These are phyloP conservation scores for Tortricodes alternella DNA, from an alignment of 2,888 invertebrate species.

Conservation along the genomic window DNA sequence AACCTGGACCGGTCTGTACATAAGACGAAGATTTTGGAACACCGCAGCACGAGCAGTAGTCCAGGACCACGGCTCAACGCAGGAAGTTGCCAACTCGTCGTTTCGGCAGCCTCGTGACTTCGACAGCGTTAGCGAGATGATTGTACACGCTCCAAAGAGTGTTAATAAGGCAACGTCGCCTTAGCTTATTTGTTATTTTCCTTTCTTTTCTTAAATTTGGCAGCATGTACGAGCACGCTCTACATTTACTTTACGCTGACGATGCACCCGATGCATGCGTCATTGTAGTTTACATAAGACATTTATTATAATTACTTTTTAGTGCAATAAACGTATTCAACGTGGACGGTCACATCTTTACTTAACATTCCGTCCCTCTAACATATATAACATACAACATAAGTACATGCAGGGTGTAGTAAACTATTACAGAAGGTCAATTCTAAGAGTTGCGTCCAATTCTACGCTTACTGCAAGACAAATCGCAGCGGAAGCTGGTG, in stretches of 20 bases:
- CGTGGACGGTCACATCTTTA: neutral
- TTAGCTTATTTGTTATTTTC: neutral
- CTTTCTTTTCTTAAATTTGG: neutral
- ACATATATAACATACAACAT: neutral
- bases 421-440: neutral
- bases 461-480: too few species aligned
- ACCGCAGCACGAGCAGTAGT: neutral
- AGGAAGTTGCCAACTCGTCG: neutral
- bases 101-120: neutral
- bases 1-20: neutral
- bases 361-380: neutral
- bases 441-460: too few species aligned
- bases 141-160: neutral
- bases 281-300: neutral
- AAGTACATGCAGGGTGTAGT: neutral
- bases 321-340: neutral
- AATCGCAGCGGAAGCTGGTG: too few species aligned
- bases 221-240: too few species aligned
- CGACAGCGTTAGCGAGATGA: neutral
- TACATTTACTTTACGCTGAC: too few species aligned
- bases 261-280: neutral
- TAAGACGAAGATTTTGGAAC: neutral
- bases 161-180: neutral
- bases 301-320: neutral
- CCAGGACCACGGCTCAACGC: neutral